Percentiles rank a stretch among this genome's conserved stretches.
Evolutionary conservation across 2,113 vertebrate genomes (phyloP).

Genomic region (Ceuthmochares aereus): DNA sequence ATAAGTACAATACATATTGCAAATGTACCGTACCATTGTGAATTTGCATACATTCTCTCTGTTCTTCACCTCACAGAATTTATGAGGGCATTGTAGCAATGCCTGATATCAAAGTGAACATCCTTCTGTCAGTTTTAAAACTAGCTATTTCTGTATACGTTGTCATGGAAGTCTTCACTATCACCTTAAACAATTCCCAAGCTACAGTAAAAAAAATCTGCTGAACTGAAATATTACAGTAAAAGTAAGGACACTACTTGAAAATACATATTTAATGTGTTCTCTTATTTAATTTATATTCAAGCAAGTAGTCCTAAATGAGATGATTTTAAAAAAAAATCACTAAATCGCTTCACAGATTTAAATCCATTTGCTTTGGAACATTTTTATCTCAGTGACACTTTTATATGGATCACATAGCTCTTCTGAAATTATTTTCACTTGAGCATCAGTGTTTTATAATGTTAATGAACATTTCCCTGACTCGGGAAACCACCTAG

Average conservation of each 20-base stretch:
- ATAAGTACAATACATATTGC: slow-evolving; percentile 81
- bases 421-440: not conserved
- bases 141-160: slow-evolving; percentile 59
- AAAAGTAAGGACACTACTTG: slow-evolving; percentile 32
- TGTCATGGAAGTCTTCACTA: slow-evolving; percentile 54
- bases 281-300: not conserved
- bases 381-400: not conserved
- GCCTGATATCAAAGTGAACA: slow-evolving; percentile 47
- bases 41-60: slow-evolving; percentile 65
- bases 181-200: slow-evolving; percentile 61
- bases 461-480: not conserved
- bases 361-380: not conserved
- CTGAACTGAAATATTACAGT: not conserved
- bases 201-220: not conserved
- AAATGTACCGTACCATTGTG: slow-evolving; percentile 61
- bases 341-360: not conserved
- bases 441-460: not conserved
- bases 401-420: not conserved
- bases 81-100: slow-evolving; percentile 60
- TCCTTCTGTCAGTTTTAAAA: slow-evolving; percentile 62
- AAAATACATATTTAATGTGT: not conserved
- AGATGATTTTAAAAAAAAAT: not conserved
- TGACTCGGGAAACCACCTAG: not conserved
- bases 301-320: not conserved
- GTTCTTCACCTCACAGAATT: slow-evolving; percentile 61